Evolutionary conservation across 2,113 vertebrate species (phyloP).

Genomic region (Deroptyus accipitrinus): DNA sequence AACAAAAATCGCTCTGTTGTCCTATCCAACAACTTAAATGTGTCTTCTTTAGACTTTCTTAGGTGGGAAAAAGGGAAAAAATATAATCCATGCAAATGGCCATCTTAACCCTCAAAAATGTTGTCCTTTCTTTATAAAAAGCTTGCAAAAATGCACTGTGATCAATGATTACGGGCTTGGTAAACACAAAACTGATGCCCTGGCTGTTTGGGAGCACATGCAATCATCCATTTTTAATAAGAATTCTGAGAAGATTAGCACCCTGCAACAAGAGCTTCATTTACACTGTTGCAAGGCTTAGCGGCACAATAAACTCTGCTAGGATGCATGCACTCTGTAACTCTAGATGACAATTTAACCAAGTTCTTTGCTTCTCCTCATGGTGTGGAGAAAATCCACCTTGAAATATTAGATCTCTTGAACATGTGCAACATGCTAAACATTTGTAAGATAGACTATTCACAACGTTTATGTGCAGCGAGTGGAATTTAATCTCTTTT

Average conservation of each 20-base stretch:
- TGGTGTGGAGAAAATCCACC: constrained; percentile 46
- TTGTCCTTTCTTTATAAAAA: background rate
- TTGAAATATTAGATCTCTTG: constrained; percentile 50
- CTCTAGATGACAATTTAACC: constrained; percentile 24
- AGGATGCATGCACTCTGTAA: background rate
- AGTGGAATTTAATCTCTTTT: constrained; percentile 66
- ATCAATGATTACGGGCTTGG: background rate
- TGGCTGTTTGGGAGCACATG: constrained; percentile 4
- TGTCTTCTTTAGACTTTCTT: background rate
- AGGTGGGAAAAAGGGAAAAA: background rate
- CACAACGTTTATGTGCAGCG: constrained; percentile 19
- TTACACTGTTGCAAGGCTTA: constrained; percentile 12
- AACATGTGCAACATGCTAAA: constrained; percentile 49
- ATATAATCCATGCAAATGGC: background rate
- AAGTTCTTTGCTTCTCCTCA: background rate
- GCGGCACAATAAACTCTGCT: background rate
- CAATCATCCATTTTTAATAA: constrained; percentile 67
- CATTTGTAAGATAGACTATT: constrained; percentile 42
- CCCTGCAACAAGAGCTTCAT: constrained; percentile 53
- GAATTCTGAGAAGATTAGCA: constrained; percentile 60
- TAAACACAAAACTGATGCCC: constrained; percentile 29
- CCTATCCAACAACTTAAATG: background rate
- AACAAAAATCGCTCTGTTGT: background rate
- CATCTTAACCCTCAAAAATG: background rate
- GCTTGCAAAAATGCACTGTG: background rate